phyloP scores from a whole-genome alignment of 2,113 vertebrate genomes.

The Bubo blakistoni region DNA sequence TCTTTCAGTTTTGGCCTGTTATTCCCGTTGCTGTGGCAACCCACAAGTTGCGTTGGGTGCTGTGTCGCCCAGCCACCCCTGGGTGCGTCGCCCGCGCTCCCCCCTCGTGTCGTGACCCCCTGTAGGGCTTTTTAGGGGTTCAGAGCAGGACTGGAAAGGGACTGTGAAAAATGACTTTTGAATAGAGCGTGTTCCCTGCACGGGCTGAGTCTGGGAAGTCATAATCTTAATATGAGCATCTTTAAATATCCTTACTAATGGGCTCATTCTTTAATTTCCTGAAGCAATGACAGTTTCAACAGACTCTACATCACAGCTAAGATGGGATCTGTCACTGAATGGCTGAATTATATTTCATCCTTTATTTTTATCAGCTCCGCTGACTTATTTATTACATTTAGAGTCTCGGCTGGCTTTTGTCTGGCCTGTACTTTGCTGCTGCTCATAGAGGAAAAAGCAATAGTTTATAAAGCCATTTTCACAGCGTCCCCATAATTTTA shows the following conservation, averaged over 20 bases:
- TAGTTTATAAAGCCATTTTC: slow-evolving; percentile 57
- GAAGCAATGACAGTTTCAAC: slow-evolving; percentile 55
- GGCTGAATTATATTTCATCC: slow-evolving; percentile 66
- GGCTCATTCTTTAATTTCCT: slow-evolving; percentile 70
- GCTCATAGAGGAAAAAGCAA: slow-evolving; percentile 8
- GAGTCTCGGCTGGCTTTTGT: slow-evolving; percentile 20
- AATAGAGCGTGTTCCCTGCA: neutral
- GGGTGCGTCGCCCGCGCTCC: fast-evolving
- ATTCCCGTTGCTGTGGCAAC: neutral
- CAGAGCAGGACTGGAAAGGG: neutral
- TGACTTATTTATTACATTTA: slow-evolving; percentile 54
- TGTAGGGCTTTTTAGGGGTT: neutral
- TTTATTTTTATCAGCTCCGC: slow-evolving; percentile 55
- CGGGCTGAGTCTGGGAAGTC: slow-evolving; percentile 3
- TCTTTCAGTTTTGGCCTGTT: neutral
- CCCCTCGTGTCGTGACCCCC: fast-evolving
- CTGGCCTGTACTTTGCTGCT: slow-evolving; percentile 2
- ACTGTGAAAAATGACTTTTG: neutral
- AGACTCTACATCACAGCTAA: slow-evolving; percentile 48
- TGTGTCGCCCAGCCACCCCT: fast-evolving
- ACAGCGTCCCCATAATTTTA: slow-evolving; percentile 46
- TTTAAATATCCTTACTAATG: slow-evolving; percentile 57
- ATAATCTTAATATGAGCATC: slow-evolving; percentile 49
- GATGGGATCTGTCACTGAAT: slow-evolving; percentile 49
- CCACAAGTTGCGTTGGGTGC: neutral